Evolutionary conservation across 2,797 vertebrate species (phyloP), one percentile per base, ranked within the genome.

Genomic region (Chrosomus eos): DNA sequence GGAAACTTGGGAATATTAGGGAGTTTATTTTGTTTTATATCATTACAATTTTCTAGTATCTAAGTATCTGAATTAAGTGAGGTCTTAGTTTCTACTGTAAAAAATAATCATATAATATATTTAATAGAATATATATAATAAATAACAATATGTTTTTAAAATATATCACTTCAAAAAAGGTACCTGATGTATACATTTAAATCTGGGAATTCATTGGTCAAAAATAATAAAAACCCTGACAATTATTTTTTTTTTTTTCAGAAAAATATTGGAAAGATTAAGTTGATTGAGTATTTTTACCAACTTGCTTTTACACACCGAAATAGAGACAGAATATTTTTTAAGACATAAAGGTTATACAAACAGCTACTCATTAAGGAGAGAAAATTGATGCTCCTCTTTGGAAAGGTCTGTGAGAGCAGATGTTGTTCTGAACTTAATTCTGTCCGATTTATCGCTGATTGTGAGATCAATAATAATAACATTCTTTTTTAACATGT

Each of bases 371-470:
- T 14, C 51, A 26, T 70, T 62, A 71, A 78, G 53, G 36, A 71
- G 53, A 80, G 31, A 23, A 62, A 80, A 73, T 51, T 45, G 10
- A 85, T 80, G 68, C 31, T 72, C 31, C 40, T 18, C 67, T 72
- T 80, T 85, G 55, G 36, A 85, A 85, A 23, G 40, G 31, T 80
- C 68, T 73, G 10, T 45, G 58, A 72, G 68, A 72, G 68, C 83
- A 73, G 76, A 80, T 64, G 67, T 80, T 79, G 28, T 51, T 9
- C 40, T 80, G n/a, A 26, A 71, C 67, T 51, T 36, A 28, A 60
- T 60, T 85, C 64, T 80, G 58, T 71, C 74, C 78, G 38, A 78
- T 71, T 60, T 85, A 73, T 85, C 10, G 8, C n/a, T 64, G 31
- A 72, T 64, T 13, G 62, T 9, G 62, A 58, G 48, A 68, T 77